Conservation (phyloP, 1,140 invertebrate genomes). For the Macrotrachela quadricornifera region DNA sequence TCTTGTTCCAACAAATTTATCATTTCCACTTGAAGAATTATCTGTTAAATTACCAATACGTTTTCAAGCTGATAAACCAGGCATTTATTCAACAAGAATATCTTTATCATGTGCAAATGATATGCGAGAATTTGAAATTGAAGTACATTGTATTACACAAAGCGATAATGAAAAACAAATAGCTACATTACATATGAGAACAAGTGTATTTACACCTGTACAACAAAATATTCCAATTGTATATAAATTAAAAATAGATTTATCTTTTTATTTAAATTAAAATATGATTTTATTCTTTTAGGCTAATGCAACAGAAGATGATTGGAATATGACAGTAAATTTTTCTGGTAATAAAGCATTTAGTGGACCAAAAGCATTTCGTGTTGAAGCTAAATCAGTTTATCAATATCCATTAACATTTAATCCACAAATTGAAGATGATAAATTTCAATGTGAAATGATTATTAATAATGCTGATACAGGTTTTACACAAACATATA, state of each 20-base stretch:
- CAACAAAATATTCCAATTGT: slow-evolving; percentile 28
- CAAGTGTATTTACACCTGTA: slow-evolving; percentile 23
- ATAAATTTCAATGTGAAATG: background rate
- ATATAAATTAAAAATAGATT: slow-evolving; percentile 10
- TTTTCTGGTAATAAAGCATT: background rate
- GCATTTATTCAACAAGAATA: background rate
- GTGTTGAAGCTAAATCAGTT: background rate
- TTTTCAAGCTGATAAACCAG: background rate
- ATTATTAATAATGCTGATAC: background rate
- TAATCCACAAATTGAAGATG: background rate
- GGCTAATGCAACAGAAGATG: slow-evolving; percentile 1
- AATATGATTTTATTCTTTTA: background rate
- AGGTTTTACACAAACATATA: background rate
- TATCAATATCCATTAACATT: slow-evolving; percentile 1
- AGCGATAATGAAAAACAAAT: no score
- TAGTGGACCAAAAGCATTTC: background rate
- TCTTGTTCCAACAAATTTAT: no score
- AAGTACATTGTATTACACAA: no score
- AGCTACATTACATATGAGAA: slow-evolving; percentile 13
- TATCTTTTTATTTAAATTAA: background rate
- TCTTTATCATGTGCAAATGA: background rate
- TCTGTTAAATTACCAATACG: background rate
- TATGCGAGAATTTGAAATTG: background rate
- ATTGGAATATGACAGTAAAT: background rate
- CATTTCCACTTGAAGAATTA: no score